Conservation (phyloP, 2,888 invertebrate genomes). For the Philaethria dido region DNA sequence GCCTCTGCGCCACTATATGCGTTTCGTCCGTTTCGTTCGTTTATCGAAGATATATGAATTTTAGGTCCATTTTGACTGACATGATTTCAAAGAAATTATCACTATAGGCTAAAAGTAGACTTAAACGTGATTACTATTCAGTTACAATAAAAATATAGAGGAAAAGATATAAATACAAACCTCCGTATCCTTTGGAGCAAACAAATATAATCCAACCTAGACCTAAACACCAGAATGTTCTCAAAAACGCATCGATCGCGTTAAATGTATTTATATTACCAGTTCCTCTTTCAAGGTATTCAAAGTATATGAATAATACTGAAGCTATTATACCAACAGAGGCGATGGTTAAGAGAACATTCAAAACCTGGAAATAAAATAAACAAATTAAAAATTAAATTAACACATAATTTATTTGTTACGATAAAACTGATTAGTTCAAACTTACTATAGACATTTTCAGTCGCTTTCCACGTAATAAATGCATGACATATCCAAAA, state of each 20-base stretch:
- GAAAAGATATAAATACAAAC: conserved; percentile 46
- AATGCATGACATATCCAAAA: conserved; percentile 66
- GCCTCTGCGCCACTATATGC: too few species aligned
- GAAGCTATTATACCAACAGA: not conserved
- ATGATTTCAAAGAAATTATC: too few species aligned
- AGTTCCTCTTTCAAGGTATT: conserved; percentile 37
- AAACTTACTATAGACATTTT: conserved; percentile 48
- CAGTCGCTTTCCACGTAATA: conserved; percentile 52
- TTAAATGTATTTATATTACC: conserved; percentile 46
- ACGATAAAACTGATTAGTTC: not conserved
- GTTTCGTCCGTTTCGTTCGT: too few species aligned
- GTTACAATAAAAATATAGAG: too few species aligned
- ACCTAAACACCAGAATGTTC: conserved; percentile 60
- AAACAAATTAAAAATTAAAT: too few species aligned
- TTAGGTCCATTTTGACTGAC: too few species aligned
- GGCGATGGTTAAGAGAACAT: not conserved
- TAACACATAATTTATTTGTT: not conserved
- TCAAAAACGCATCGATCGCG: conserved; percentile 53
- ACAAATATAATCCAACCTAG: conserved; percentile 64
- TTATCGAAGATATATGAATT: too few species aligned
- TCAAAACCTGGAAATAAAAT: conserved; percentile 7
- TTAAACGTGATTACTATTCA: too few species aligned
- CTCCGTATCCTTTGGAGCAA: conserved; percentile 68
- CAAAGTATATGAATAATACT: not conserved
- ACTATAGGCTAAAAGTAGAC: too few species aligned